Evolutionary conservation across 2,888 invertebrate species (phyloP).

Genomic region (Lasioglossum calceatum): DNA sequence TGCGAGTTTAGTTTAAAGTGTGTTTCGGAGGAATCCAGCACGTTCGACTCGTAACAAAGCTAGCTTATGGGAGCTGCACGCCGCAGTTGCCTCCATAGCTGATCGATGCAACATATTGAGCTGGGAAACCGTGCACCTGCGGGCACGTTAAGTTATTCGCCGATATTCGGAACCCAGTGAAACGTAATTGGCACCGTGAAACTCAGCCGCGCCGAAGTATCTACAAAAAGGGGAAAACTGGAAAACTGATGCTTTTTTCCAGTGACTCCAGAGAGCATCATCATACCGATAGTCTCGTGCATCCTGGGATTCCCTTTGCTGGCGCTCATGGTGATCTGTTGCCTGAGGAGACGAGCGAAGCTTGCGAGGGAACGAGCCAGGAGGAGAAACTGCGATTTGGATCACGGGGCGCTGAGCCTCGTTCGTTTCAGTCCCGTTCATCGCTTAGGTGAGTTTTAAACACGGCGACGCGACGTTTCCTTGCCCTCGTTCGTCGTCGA

Average conservation of each 20-base stretch:
- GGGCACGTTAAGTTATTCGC: neutral
- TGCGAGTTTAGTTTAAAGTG: neutral
- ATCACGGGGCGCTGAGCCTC: conserved; percentile 93
- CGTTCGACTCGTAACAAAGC: neutral
- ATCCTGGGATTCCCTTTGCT: conserved; percentile 95
- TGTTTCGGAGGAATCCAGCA: neutral
- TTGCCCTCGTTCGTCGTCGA: neutral
- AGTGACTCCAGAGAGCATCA: conserved; percentile 95
- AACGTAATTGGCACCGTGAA: neutral
- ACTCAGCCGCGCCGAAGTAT: neutral
- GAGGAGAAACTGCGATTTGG: conserved; percentile 92
- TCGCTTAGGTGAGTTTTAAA: conserved; percentile 86
- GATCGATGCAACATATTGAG: neutral
- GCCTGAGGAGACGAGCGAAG: conserved; percentile 92
- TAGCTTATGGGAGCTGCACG: neutral
- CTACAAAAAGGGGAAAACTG: no score
- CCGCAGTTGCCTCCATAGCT: neutral
- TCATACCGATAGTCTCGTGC: conserved; percentile 95
- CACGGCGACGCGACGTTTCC: conserved; percentile 18
- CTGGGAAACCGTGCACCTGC: neutral
- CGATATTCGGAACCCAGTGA: neutral
- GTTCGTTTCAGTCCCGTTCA: conserved; percentile 91
- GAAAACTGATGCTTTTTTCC: conserved; percentile 51
- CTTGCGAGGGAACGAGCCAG: conserved; percentile 93
- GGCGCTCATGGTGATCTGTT: conserved; percentile 94